Evolutionary conservation across 2,888 invertebrate species (phyloP).

Genomic region (Scaptomyza cyrtandrae): DNA sequence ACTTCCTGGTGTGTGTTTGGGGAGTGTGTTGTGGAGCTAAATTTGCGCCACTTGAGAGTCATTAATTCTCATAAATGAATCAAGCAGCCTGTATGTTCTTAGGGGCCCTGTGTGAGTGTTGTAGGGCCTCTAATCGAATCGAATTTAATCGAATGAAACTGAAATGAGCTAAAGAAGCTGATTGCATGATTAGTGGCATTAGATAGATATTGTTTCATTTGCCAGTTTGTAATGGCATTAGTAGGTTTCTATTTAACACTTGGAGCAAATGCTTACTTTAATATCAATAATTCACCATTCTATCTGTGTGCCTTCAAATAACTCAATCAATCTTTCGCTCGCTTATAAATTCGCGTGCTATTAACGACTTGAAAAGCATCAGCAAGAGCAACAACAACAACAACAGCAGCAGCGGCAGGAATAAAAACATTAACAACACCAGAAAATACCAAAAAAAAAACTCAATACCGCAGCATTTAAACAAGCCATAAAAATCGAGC

Average conservation of each 20-base stretch:
- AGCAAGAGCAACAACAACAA: conserved; percentile 8
- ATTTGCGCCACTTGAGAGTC: conserved; percentile 72
- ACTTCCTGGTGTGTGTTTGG: background rate
- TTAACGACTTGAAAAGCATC: conserved; percentile 22
- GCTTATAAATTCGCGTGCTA: conserved; percentile 47
- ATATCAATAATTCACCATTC: conserved; percentile 12
- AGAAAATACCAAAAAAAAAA: conserved; percentile 2
- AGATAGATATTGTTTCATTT: background rate
- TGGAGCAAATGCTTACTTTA: conserved; percentile 16
- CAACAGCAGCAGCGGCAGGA: conserved; percentile 4
- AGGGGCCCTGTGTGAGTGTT: conserved; percentile 6
- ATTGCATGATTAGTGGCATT: conserved; percentile 57
- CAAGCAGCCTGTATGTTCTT: conserved; percentile 19
- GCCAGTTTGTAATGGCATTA: conserved; percentile 1
- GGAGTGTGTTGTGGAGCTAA: conserved; percentile 25
- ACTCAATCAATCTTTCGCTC: conserved; percentile 69
- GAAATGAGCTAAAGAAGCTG: conserved; percentile 54
- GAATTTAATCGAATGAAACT: conserved; percentile 65
- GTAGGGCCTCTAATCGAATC: conserved; percentile 62
- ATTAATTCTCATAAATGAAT: conserved; percentile 73
- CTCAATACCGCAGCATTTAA: conserved; percentile 49
- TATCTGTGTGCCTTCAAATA: conserved; percentile 45
- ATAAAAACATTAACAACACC: conserved; percentile 19
- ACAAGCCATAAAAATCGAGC: conserved; percentile 67
- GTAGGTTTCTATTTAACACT: background rate